phyloP scores from a whole-genome alignment of 2,113 vertebrate species.

The Corvus hawaiiensis region DNA sequence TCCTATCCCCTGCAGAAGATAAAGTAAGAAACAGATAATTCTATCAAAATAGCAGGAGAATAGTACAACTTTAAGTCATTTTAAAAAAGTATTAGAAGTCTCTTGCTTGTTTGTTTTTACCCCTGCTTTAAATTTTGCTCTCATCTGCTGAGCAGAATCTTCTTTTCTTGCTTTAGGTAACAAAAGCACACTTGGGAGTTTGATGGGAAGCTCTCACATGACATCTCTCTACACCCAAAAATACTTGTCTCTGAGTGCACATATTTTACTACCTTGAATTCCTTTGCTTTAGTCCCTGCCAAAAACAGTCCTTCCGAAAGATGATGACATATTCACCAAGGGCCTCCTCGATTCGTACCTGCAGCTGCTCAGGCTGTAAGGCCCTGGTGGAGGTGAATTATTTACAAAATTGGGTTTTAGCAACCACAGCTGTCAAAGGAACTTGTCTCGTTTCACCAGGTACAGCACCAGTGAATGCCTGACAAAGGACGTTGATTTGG shows the following conservation, averaged over 20 bases:
- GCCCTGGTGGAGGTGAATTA: neutral
- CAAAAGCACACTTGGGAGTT: neutral
- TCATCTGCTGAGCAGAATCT: neutral
- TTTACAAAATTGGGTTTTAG: neutral
- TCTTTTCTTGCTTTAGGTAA: neutral
- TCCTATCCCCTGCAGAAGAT: neutral
- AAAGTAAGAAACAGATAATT: neutral
- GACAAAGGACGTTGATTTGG: neutral
- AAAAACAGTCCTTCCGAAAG: neutral
- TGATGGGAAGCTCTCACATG: neutral
- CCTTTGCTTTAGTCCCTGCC: neutral
- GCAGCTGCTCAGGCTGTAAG: neutral
- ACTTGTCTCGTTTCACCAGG: neutral
- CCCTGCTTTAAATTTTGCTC: neutral
- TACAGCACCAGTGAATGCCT: neutral
- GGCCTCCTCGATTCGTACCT: neutral
- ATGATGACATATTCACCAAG: neutral
- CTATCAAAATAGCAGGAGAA: neutral
- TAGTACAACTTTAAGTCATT: neutral
- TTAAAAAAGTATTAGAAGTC: neutral
- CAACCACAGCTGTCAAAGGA: neutral
- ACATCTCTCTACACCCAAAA: neutral
- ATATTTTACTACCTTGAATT: neutral
- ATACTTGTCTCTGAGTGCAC: neutral
- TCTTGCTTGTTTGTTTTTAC: neutral